phyloP scores from a whole-genome alignment of 1,140 invertebrate genomes.

The Elysia chlorotica region DNA sequence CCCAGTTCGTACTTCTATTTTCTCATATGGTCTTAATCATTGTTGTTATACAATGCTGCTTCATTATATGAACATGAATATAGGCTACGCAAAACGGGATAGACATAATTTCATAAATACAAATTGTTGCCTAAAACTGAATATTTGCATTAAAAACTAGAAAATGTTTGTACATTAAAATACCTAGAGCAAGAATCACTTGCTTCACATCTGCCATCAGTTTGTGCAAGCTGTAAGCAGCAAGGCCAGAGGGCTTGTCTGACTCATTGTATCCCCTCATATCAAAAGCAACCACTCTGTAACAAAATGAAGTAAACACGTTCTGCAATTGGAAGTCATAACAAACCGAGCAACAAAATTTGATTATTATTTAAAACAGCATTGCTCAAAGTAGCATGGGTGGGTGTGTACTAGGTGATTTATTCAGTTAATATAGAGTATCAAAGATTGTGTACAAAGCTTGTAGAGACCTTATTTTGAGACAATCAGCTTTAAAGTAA shows the following conservation, averaged over 20 bases:
- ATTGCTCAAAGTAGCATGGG: too few species aligned
- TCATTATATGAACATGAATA: too few species aligned
- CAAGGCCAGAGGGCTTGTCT: conserved; percentile 73
- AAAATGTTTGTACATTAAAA: too few species aligned
- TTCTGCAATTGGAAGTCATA: background rate
- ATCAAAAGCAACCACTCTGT: conserved; percentile 77
- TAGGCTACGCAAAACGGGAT: too few species aligned
- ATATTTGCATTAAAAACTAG: too few species aligned
- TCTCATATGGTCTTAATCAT: too few species aligned
- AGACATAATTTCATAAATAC: too few species aligned
- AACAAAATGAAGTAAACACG: background rate
- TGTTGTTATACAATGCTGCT: too few species aligned
- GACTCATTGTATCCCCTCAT: conserved; percentile 82
- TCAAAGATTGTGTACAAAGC: background rate
- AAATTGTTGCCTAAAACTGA: too few species aligned
- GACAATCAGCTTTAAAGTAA: background rate
- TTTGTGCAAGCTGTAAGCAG: conserved; percentile 70
- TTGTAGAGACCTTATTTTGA: background rate
- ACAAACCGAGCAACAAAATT: background rate
- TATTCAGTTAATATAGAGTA: background rate
- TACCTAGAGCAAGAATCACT: conserved; percentile 71
- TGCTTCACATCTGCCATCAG: conserved; percentile 74
- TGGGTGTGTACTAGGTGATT: background rate
- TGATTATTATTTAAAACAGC: background rate
- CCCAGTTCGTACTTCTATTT: too few species aligned